phyloP scores from a whole-genome alignment of 2,113 vertebrate genomes.

The Vireo altiloquus region DNA sequence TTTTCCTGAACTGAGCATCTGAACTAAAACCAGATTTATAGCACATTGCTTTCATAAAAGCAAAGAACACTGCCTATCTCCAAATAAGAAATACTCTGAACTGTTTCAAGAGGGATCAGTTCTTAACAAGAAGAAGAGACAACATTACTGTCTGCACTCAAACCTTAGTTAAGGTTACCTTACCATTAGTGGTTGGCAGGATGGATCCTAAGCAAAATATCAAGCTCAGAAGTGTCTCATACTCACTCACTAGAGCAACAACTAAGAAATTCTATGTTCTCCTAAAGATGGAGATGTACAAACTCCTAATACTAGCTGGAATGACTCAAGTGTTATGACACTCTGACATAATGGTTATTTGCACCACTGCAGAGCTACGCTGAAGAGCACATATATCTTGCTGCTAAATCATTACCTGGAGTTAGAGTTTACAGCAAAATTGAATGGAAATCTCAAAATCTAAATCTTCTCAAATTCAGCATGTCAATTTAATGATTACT shows the following conservation, averaged over 20 bases:
- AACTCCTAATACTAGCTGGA: background rate
- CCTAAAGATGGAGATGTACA: background rate
- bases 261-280: background rate
- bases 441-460: background rate
- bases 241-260: background rate
- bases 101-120: background rate
- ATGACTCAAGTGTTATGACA: background rate
- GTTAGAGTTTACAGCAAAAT: background rate
- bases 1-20: background rate
- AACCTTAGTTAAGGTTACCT: background rate
- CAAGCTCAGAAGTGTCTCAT: background rate
- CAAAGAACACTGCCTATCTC: background rate
- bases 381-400: background rate
- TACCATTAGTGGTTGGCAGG: background rate
- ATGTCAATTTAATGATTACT: background rate
- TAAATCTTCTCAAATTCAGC: background rate
- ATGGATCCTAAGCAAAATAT: background rate
- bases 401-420: background rate
- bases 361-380: background rate
- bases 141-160: background rate
- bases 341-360: background rate
- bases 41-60: background rate
- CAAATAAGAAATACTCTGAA: background rate
- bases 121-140: background rate
- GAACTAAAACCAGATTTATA: background rate